Evolutionary conservation across 2,113 vertebrate genomes (phyloP).

Genomic region (Cheilinus undulatus): DNA sequence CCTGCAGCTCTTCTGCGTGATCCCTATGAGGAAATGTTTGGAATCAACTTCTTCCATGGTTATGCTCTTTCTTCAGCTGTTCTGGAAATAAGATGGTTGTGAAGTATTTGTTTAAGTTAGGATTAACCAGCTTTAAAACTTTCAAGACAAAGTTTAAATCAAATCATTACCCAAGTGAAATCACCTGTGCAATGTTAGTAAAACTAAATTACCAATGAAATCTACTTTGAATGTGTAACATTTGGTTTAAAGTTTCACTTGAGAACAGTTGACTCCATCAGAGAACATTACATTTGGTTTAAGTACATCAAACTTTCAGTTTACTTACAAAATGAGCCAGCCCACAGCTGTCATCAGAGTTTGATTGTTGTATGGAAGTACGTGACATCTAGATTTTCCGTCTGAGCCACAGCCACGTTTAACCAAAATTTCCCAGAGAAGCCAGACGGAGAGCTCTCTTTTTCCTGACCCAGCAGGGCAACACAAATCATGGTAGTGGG

Average conservation of each 20-base stretch:
- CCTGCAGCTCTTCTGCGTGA: conserved; percentile 5
- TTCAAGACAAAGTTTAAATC: neutral
- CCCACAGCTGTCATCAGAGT: neutral
- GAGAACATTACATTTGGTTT: no score
- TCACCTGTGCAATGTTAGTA: no score
- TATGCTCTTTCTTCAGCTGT: conserved; percentile 8
- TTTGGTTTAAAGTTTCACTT: no score
- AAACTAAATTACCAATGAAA: no score
- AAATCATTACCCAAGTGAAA: neutral
- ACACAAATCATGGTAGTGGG: neutral
- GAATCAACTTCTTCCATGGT: neutral
- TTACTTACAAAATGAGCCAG: neutral
- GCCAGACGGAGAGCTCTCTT: neutral
- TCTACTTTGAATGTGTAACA: no score
- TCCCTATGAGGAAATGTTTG: neutral
- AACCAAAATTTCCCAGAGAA: neutral
- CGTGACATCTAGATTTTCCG: neutral
- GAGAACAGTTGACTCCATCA: no score
- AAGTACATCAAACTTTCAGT: no score
- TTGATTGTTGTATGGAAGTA: neutral
- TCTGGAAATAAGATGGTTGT: conserved; percentile 7
- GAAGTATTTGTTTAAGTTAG: conserved; percentile 3
- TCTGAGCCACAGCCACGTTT: neutral
- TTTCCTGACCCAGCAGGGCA: neutral
- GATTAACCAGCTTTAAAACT: neutral